Evolutionary conservation across 2,888 invertebrate species (phyloP), one percentile per base, ranked within the genome.

Genomic region (Amiota communis): DNA sequence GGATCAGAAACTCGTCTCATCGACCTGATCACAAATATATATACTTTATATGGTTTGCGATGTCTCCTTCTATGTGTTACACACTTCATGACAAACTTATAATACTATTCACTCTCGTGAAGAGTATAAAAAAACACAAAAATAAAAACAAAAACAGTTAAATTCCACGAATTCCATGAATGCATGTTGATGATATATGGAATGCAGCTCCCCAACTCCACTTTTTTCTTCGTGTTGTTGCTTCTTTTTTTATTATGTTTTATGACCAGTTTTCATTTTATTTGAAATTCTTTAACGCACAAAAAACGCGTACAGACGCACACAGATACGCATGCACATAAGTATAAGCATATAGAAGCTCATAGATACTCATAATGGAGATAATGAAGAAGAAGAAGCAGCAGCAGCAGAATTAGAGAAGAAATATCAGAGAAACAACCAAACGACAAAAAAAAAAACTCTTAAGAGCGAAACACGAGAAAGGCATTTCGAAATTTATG

Each of bases 121-220:
- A n/a, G n/a, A n/a, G n/a, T n/a, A n/a, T n/a, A 65, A 65, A 36
- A 63, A 65, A 17, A 65, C 10, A 9, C 10, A 53, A 68, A 20
- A 59, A 59, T 11, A 20, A 20, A 59, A 59, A 15, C 10, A 59
- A 68, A 68, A 68, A 51, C 67, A 20, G 67, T 68, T 68, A 23
- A 68, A 68, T 53, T 68, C 51, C 67, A 68, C 2, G 67, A 51
- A 68, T 68, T 68, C 51, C 51, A 68, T 68, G 51, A 15, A 53
- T 68, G 51, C 51, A 51, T 20, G 59, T 17, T 15, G n/a, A 51
- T 51, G 53, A 12, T 36, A 36, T 51, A 12, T n/a, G n/a, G 53
- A 51, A 51, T 51, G 53, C 53, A 51, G 53, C n/a, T 36, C 48
- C n/a, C n/a, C 47, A 65, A 48, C 65, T 9, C 15, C 46, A 36